Evolutionary conservation across 2,113 vertebrate species (phyloP).

Genomic region (Phalacrocorax carbo): DNA sequence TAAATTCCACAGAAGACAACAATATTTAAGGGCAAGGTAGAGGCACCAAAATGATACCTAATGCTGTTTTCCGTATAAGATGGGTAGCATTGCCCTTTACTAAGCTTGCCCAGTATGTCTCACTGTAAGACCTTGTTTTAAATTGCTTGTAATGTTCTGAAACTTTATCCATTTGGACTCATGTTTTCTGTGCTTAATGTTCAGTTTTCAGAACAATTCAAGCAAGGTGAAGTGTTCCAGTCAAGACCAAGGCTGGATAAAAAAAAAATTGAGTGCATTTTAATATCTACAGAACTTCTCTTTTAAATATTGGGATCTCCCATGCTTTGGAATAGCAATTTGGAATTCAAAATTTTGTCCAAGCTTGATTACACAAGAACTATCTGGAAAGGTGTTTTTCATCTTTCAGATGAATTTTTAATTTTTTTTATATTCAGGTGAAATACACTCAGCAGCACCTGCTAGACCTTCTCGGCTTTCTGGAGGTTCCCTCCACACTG

Average conservation of each 20-base stretch:
- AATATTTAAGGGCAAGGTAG: not conserved
- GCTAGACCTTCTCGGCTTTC: not conserved
- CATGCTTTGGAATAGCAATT: not conserved
- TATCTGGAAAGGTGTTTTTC: not conserved
- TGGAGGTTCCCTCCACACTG: not conserved
- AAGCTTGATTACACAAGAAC: not conserved
- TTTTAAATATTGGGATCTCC: not conserved
- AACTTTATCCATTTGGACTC: not conserved
- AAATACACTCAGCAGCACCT: not conserved
- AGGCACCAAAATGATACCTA: not conserved
- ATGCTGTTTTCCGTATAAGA: not conserved
- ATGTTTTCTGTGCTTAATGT: not conserved
- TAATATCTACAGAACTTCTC: not conserved
- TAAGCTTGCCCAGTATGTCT: not conserved
- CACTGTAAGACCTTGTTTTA: not conserved
- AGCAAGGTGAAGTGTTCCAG: not conserved
- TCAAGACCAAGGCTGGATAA: not conserved
- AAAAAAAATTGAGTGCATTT: not conserved
- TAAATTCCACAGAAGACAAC: not conserved
- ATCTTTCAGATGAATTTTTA: no score
- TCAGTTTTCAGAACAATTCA: not conserved
- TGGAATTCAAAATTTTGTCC: not conserved
- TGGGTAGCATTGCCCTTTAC: not conserved
- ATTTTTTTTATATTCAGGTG: not conserved
- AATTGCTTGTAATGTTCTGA: not conserved